Percentiles rank a stretch among this genome's conserved stretches.
These are phyloP conservation scores for Radopholus similis DNA, from an alignment of 1,140 invertebrate genomes.

Conservation along the genomic window DNA sequence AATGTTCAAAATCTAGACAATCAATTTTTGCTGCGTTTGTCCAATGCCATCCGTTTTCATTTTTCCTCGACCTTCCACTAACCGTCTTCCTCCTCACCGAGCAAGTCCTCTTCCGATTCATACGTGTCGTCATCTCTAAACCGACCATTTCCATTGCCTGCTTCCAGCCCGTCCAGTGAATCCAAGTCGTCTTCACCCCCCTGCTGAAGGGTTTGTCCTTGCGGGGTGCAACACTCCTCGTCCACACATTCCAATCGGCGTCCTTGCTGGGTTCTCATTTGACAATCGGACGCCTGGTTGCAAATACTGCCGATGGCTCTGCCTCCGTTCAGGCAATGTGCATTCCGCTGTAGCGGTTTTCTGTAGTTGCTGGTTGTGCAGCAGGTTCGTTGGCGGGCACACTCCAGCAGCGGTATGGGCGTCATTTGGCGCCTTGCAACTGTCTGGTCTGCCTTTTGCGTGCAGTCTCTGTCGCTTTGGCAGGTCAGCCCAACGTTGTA, in stretches of 20 bases:
- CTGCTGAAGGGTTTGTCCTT: background rate
- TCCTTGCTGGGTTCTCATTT: background rate
- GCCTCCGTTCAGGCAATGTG: background rate
- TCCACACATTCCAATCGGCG: background rate
- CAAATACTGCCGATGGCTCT: background rate
- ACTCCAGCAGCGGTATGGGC: background rate
- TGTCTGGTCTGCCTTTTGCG: background rate
- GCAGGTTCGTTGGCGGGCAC: background rate
- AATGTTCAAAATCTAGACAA: no score
- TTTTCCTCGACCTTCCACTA: no score
- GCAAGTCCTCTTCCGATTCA: no score
- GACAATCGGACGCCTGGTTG: background rate
- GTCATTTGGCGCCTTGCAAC: background rate
- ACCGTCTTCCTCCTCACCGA: no score
- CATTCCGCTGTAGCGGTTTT: background rate
- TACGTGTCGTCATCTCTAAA: no score
- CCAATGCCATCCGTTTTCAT: no score
- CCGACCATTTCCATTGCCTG: no score
- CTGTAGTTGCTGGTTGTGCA: background rate
- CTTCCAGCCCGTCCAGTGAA: no score
- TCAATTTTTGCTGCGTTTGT: no score
- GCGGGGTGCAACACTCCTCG: background rate
- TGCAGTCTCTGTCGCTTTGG: background rate
- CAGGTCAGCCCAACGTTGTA: slow-evolving; percentile 5
- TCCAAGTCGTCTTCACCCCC: no score